Base-by-base conservation (phyloP, 2,888 invertebrate genomes). In the Xanthia icteritia region DNA sequence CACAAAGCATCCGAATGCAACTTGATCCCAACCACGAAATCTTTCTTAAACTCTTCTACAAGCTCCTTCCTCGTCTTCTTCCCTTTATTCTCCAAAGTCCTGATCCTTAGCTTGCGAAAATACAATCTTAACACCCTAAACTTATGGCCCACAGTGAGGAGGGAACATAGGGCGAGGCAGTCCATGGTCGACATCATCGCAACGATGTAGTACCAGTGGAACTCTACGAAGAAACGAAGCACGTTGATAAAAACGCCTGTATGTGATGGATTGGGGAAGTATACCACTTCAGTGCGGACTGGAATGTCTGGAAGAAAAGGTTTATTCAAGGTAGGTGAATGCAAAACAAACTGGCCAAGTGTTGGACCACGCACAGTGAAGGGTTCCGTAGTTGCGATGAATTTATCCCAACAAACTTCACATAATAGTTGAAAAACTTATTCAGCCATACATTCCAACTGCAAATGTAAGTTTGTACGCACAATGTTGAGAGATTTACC, bases 161-260 rank as follows among this genome's bases (percentile, higher is more conserved):
- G 75, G 0, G 91, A 91, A 51, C 90, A 90, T 8, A 92, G 81
- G 5, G 91, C 91, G 3, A 94, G 81, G 17, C 90, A 86, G 74
- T 95, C 94, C 0, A 91, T 89, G 0, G 85, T 65, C 0, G 87
- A 58, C 94, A 95, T 94, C 56, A 92, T 88, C 11, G 87, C 85
- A 5, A 94, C 90, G 2, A 93, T 79, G 74, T 82, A 92, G 89
- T 92, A 95, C 93, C 94, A 94, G 79, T 94, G 94, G 17, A 92
- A 72, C 36, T 94, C 89, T 0, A 90, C 83, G 56, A 94, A 74
- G 78, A 94, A 86, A 0, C 93, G 88, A 0, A 93, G 60, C 0
- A 94, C 81, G 72, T 92, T 91, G 8, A 90, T 82, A 1, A 90
- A 13, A 9, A 90, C 9, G 0, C 94, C 94, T 1, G 87, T 81